These are phyloP conservation scores for Acanthopagrus latus DNA, from an alignment of 2,797 vertebrate species.

Conservation along the genomic window DNA sequence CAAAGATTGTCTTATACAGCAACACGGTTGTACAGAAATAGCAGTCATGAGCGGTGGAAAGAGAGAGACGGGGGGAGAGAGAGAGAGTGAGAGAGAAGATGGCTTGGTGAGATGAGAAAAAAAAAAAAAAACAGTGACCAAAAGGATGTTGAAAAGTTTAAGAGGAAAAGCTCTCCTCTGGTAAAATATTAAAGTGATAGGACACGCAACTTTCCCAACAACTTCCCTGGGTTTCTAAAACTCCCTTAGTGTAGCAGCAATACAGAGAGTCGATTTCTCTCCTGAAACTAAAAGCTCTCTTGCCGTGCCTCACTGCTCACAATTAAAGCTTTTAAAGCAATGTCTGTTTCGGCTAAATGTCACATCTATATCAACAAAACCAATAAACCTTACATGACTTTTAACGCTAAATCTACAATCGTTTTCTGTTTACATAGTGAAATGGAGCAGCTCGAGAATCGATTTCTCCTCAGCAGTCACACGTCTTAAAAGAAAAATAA, in stretches of 20 bases:
- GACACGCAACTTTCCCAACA: constrained; percentile 76
- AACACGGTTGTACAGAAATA: constrained; percentile 68
- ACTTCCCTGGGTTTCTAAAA: constrained; percentile 63
- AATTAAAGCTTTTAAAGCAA: constrained; percentile 62
- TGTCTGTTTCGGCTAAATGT: constrained; percentile 73
- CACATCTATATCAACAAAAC: constrained; percentile 77
- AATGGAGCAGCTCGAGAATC: constrained; percentile 70
- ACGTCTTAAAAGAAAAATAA: constrained; percentile 66
- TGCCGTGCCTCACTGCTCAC: constrained; percentile 52
- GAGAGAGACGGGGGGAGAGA: constrained; percentile 9
- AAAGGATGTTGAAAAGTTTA: constrained; percentile 69
- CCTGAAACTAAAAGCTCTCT: constrained; percentile 70
- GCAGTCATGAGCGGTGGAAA: constrained; percentile 18
- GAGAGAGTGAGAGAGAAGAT: constrained; percentile 30
- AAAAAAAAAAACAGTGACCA: constrained; percentile 49
- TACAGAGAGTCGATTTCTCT: constrained; percentile 64
- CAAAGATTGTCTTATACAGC: constrained; percentile 52
- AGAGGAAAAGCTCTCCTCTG: constrained; percentile 78
- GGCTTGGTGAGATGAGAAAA: constrained; percentile 37
- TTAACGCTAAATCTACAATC: constrained; percentile 62
- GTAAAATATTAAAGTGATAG: constrained; percentile 84
- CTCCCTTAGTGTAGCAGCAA: constrained; percentile 46
- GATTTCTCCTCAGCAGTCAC: constrained; percentile 65
- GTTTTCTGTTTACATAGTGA: constrained; percentile 70
- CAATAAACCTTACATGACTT: constrained; percentile 66